A percentile compares a stretch with the other conserved stretches of the same genome.
Evolutionary conservation across 2,888 invertebrate genomes (phyloP).

Genomic region (Morinoia aosen): DNA sequence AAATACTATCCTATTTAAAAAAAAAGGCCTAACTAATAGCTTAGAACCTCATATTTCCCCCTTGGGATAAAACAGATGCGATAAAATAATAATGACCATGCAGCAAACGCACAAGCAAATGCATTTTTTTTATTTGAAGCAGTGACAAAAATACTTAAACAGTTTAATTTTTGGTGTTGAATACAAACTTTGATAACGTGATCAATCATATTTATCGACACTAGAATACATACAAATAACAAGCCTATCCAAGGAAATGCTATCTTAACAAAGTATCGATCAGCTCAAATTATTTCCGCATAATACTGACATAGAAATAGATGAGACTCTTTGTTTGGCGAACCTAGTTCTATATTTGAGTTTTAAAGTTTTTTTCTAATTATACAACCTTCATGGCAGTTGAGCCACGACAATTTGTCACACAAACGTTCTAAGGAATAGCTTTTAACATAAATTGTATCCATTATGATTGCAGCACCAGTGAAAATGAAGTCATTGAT

Average conservation of each 20-base stretch:
- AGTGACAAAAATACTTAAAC: too few relatives aligned
- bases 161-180: too few relatives aligned
- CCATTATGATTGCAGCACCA: not conserved
- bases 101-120: too few relatives aligned
- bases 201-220: not conserved
- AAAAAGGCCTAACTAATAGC: too few relatives aligned
- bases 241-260: not conserved
- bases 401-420: not conserved
- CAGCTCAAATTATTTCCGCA: not conserved
- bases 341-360: not conserved
- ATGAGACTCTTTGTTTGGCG: not conserved
- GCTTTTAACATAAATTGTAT: not conserved
- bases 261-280: not conserved
- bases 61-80: too few relatives aligned
- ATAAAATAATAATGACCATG: too few relatives aligned
- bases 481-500: too few relatives aligned
- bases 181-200: not conserved
- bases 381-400: not conserved
- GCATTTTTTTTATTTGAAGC: too few relatives aligned
- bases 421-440: not conserved
- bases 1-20: too few relatives aligned
- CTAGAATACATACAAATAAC: too few relatives aligned
- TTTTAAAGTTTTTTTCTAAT: not conserved
- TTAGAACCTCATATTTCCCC: too few relatives aligned
- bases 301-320: not conserved